Base-by-base conservation (phyloP, 2,888 invertebrate species). In the Erebia ligea region DNA sequence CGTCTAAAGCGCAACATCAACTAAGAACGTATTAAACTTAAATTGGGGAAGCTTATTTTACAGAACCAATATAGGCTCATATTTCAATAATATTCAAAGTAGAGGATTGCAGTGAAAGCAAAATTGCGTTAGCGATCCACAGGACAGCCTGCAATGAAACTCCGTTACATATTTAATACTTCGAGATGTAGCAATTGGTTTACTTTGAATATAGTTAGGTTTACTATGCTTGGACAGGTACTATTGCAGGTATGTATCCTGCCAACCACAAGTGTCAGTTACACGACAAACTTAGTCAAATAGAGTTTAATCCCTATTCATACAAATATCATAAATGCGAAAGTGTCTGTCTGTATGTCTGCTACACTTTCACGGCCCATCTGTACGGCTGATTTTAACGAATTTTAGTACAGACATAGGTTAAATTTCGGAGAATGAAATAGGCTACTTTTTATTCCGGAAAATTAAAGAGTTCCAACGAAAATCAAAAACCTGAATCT, bases 141-240 rank as follows among this genome's bases (percentile, higher is more conserved):
- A 70, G 68, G 63, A 70, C 71, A 69, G 54, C 64, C 64, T 69
- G 73, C 69, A 72, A 72, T 70, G 72, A 72, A 68, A 74, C 57
- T 68, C 70, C 68, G 73, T 72, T 74, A 74, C 69, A 74, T 74
- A 74, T 72, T 74, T 74, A 74, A 74, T 68, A 74, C 65, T 69
- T 50, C 70, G 65, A 70, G 67, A 74, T 74, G 74, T 68, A 69
- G 74, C 72, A 74, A 74, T 70, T 64, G 70, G 54, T 50, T 72
- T 67, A 68, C 70, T 74, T 72, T 68, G 65, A 69, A 72, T 70
- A 62, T 64, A 74, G 56, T 21, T 25, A 56, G 56, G 1, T 52
- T 11, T 42, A 52, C 50, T 48, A 50, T 66, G 50, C 17, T 21
- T 62, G 15, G 21, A 17, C 63, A 50, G 25, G 5, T 15, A 25